A percentile compares a stretch with the other conserved stretches of the same genome.
These are phyloP conservation scores for Belgica antarctica DNA, from an alignment of 2,888 invertebrate genomes.

Conservation along the genomic window DNA sequence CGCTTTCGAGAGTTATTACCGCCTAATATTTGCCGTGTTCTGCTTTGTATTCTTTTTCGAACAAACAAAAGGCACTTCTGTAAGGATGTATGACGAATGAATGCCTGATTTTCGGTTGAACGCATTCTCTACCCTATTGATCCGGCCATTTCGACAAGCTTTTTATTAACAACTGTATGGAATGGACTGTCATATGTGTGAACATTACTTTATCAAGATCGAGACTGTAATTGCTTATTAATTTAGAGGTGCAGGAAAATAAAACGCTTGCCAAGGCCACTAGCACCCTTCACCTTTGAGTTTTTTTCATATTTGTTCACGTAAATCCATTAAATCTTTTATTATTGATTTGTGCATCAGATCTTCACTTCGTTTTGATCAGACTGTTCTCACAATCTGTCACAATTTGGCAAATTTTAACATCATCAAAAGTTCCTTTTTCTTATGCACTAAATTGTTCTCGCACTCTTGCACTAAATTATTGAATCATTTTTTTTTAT, in stretches of 20 bases:
- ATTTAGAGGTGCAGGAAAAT: not conserved
- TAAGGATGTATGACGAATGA: not conserved
- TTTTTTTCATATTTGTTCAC: not conserved
- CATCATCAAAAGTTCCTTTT: not conserved
- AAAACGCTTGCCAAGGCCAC: not conserved
- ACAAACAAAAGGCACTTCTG: not conserved
- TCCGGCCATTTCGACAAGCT: not conserved
- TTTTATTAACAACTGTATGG: no score
- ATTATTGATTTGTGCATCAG: not conserved
- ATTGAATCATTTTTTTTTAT: not conserved
- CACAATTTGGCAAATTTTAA: not conserved
- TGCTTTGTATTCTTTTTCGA: not conserved
- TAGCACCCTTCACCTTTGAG: not conserved
- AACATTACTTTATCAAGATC: constrained; percentile 1
- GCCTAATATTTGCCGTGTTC: not conserved
- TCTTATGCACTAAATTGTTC: no score
- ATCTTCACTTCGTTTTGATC: not conserved
- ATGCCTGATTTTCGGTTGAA: not conserved
- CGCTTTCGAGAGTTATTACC: not conserved
- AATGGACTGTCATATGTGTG: not conserved
- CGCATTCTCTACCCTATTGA: not conserved
- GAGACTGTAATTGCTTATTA: not conserved
- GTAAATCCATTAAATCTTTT: not conserved
- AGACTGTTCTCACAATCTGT: not conserved
- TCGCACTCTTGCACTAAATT: no score